Evolutionary conservation across 1,140 invertebrate species (phyloP).

Genomic region (Zaprionus davidi): DNA sequence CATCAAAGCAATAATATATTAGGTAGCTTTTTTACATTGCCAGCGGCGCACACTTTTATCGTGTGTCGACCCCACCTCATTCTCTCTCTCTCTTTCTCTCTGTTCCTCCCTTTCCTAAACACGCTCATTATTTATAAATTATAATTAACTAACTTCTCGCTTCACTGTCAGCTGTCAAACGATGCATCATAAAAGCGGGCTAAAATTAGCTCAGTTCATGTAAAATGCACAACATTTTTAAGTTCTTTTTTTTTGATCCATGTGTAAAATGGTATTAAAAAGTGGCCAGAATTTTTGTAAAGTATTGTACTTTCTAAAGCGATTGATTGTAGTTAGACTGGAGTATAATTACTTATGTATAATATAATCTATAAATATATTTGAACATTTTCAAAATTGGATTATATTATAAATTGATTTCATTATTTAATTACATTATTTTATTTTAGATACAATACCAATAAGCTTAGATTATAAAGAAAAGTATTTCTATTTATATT

Average conservation of each 20-base stretch:
- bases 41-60: constrained; percentile 35
- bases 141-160: constrained; percentile 58
- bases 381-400: no score
- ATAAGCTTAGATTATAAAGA: no score
- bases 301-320: no score
- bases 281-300: constrained; percentile 1
- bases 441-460: no score
- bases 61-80: not conserved
- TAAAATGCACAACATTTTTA: constrained; percentile 13
- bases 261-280: not conserved
- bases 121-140: constrained; percentile 49
- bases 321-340: no score
- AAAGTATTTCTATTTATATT: no score
- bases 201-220: constrained; percentile 5
- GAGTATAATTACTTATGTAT: no score
- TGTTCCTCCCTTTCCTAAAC: not conserved
- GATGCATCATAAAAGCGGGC: constrained; percentile 18
- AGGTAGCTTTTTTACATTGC: not conserved
- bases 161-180: constrained; percentile 44
- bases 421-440: no score
- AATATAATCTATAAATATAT: no score
- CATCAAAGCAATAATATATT: constrained; percentile 35
- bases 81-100: not conserved
- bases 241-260: not conserved
- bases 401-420: no score